Base-by-base conservation (phyloP, 2,113 vertebrate species). In the Caranx ignobilis region DNA sequence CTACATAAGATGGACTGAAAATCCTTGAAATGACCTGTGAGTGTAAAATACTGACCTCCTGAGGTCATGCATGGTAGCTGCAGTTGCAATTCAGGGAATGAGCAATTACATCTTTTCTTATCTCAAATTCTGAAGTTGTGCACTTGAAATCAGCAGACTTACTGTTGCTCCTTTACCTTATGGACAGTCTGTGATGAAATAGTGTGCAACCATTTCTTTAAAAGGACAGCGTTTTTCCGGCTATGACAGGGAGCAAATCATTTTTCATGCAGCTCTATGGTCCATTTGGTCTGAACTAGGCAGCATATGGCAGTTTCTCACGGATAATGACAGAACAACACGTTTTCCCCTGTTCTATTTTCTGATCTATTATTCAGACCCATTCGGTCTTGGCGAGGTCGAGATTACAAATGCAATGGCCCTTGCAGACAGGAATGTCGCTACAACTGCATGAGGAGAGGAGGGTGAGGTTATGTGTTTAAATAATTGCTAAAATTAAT, bases 361-460 rank as follows among this genome's bases (percentile, higher is more conserved):
- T 87, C 76, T 78, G 54, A 87, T 84, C 50, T 79, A 55, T 84
- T 83, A 86, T 81, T 60, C 54, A 72, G 66, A 87, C 64, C 43
- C 63, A 12, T 71, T 87, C 43, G 57, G 66, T 52, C 70, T 45
- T 63, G 77, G 61, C 59, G 75, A 71, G 73, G 60, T 65, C 7
- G 6, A 66, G 16, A 75, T 80, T 75, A 61, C 79, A 85, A 82
- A 84, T 0, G 9, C 15, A 74, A 61, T 50, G 74, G 69, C 56
- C 57, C 55, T 79, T 79, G 52, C 74, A 90, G 76, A 70, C 60
- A 83, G 75, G 77, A 86, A 80, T 71, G 67, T 57, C 19, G 34
- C 75, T 75, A 71, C 63, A 73, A 45, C 45, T 82, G 12, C 21
- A 26, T 68, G 11, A 45, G 60, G 43, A 63, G 62, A 16, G 41